Base-by-base conservation (phyloP, 92 coral and sea anemone genomes). In the Epizoanthus scotinus region DNA sequence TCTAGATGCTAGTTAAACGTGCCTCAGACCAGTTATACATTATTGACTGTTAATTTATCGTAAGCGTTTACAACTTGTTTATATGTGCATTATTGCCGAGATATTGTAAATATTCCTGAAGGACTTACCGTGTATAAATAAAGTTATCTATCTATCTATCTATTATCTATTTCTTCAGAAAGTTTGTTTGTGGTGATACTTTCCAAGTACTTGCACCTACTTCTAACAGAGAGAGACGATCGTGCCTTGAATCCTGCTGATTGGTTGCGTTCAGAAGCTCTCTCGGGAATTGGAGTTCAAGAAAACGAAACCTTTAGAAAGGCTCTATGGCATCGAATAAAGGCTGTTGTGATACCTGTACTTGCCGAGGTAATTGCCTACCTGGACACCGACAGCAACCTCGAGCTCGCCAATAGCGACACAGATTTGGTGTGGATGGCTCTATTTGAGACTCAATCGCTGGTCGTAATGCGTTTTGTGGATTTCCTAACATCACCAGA, bases 221-320 rank as follows among this genome's bases (percentile, higher is more conserved):
- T 93, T 26, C 86, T 91, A 21, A 49, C 71, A 60, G 86, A 91
- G 72, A 77, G 83, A 54, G 83, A 75, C 14, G 83, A 84, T 38
- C 73, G 87, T n/a, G 87, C 89, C 21, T 27, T 8, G 40, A 83
- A 84, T 8, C 86, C 90, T 5, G 65, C 29, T 82, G 90, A 86
- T 0, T 93, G 98, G 98, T 73, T 91, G 53, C 94, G 89, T 31
- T 60, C 84, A n/a, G 94, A 93, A 74, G 94, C 94, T 26, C 55
- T 90, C 27, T 87, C 85, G 56, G 89, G 88, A 29, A 82, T 86
- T 1, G 93, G 90, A 49, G 87, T 93, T 24, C 98, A 91, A 59
- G 98, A 90, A 64, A 88, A 83, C 49, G 98, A 94, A 20, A 93
- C 98, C 12, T 93, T 88, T 81, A 86, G 98, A 70, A 90, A 88